Conservation (phyloP, 2,888 invertebrate genomes). For the Isoperla grammatica region DNA sequence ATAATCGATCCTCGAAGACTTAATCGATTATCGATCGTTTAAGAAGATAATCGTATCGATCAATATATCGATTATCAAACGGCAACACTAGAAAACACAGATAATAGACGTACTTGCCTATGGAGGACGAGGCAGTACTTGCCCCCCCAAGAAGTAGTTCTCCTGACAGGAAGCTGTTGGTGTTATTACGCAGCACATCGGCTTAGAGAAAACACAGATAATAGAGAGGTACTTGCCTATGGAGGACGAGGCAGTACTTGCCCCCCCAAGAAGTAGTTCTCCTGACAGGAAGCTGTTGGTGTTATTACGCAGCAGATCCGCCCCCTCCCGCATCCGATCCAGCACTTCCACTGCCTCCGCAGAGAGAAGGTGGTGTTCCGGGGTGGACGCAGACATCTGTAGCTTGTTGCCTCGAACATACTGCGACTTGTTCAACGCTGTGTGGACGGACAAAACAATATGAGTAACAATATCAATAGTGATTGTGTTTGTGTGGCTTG, state of each 20-base stretch:
- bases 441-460: constrained; percentile 34
- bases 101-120: constrained; percentile 22
- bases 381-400: constrained; percentile 14
- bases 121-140: constrained; percentile 37
- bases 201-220: too few relatives aligned
- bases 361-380: constrained; percentile 34
- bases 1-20: too few relatives aligned
- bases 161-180: constrained; percentile 69
- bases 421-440: constrained; percentile 40
- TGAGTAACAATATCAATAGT: too few relatives aligned
- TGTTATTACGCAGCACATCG: constrained; percentile 70
- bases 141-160: constrained; percentile 48
- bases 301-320: constrained; percentile 69
- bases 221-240: constrained; percentile 17
- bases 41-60: too few relatives aligned
- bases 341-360: constrained; percentile 57
- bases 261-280: constrained; percentile 47
- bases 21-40: too few relatives aligned
- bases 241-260: constrained; percentile 37
- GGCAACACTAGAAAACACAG: too few relatives aligned
- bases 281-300: constrained; percentile 72
- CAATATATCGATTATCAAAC: too few relatives aligned
- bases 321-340: constrained; percentile 61
- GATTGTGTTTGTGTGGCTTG: too few relatives aligned
- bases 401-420: constrained; percentile 39